These are phyloP conservation scores for Falco peregrinus DNA, from an alignment of 2,797 vertebrate species.

Conservation along the genomic window DNA sequence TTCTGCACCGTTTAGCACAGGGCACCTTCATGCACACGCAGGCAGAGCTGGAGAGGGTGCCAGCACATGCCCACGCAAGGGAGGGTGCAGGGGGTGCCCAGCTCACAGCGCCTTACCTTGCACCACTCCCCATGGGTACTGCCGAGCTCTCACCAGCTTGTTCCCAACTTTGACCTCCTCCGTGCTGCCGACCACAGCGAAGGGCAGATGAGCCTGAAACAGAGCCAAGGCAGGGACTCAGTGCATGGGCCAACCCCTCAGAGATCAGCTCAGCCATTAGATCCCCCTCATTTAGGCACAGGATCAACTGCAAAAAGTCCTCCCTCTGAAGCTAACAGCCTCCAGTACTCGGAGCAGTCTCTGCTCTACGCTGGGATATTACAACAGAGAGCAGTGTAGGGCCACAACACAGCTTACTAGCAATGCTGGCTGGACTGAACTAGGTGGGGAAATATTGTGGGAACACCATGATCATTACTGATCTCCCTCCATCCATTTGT, in stretches of 20 bases:
- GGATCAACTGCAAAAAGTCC: background rate
- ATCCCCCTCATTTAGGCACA: background rate
- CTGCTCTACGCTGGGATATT: rapidly evolving
- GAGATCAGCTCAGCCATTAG: background rate
- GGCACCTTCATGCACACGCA: rapidly evolving
- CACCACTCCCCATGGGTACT: conserved; percentile 98
- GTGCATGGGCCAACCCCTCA: rapidly evolving
- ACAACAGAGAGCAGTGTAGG: background rate
- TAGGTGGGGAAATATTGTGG: background rate
- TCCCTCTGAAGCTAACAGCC: rapidly evolving
- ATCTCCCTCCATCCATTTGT: background rate
- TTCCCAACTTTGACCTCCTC: conserved; percentile 99
- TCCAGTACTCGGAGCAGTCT: rapidly evolving
- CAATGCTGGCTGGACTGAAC: background rate
- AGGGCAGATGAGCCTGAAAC: conserved; percentile 93
- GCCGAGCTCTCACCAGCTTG: conserved; percentile 95
- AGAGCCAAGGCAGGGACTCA: background rate
- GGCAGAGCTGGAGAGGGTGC: background rate
- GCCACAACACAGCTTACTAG: background rate
- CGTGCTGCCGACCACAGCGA: conserved; percentile 96
- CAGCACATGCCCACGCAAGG: rapidly evolving
- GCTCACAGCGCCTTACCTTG: conserved; percentile 85
- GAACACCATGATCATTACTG: background rate
- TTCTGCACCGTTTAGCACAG: rapidly evolving
- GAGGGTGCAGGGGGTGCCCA: background rate